Conservation (phyloP, 2,113 vertebrate species). For the Rutilus rutilus region DNA sequence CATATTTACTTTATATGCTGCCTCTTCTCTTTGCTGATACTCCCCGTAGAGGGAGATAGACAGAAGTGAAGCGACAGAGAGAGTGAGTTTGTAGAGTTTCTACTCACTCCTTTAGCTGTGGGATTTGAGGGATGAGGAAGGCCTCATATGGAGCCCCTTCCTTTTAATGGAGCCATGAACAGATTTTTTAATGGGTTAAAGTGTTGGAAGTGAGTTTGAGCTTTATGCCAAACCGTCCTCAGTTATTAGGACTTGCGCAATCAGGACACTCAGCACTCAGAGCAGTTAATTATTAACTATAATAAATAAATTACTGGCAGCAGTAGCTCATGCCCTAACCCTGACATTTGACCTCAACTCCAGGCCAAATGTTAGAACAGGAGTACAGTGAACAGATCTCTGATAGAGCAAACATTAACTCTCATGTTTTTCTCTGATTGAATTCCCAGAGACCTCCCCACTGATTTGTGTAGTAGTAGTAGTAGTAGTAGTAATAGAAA, state of each 20-base stretch:
- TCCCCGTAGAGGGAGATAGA: constrained; percentile 26
- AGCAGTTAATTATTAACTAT: constrained; percentile 21
- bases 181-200: constrained; percentile 45
- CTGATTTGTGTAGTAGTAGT: background rate
- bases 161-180: constrained; percentile 38
- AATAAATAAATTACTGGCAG: constrained; percentile 31
- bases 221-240: background rate
- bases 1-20: constrained; percentile 40
- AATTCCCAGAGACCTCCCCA: background rate
- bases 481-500: background rate
- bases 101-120: constrained; percentile 36
- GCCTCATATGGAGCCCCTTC: no score
- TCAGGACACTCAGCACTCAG: background rate
- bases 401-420: background rate
- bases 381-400: background rate
- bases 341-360: constrained; percentile 7
- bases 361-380: background rate
- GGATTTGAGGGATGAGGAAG: constrained; percentile 47
- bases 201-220: background rate
- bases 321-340: background rate
- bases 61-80: constrained; percentile 24
- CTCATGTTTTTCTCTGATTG: background rate
- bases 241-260: background rate
- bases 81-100: constrained; percentile 29
- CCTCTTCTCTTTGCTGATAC: constrained; percentile 12